phyloP scores from a whole-genome alignment of 2,888 invertebrate genomes.

The Xanthia icteritia region DNA sequence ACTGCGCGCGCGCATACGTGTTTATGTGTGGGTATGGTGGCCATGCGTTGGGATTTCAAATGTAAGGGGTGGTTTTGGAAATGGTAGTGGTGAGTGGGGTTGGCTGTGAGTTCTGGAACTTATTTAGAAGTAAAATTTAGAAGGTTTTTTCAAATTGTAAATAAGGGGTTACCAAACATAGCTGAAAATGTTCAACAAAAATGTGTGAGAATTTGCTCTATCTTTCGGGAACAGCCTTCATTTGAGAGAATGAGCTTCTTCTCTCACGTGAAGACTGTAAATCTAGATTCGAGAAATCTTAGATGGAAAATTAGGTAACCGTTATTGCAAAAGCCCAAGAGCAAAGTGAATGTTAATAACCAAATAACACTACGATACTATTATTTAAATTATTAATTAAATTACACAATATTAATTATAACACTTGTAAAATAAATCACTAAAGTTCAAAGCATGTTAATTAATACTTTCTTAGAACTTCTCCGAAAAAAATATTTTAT shows the following conservation, averaged over 20 bases:
- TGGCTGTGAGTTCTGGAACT: too few relatives aligned
- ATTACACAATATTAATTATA: not conserved
- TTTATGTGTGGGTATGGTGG: conserved; percentile 55
- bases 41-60: conserved; percentile 25
- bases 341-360: not conserved
- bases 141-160: too few relatives aligned
- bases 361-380: not conserved
- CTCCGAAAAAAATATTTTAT: not conserved
- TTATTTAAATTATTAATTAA: not conserved
- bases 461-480: not conserved
- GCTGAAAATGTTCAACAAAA: too few relatives aligned
- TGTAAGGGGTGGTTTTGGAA: not conserved
- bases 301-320: not conserved
- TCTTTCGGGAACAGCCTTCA: too few relatives aligned
- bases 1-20: conserved; percentile 63
- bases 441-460: not conserved
- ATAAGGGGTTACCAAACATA: too few relatives aligned
- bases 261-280: too few relatives aligned
- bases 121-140: too few relatives aligned
- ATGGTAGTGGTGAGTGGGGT: too few relatives aligned
- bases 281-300: too few relatives aligned
- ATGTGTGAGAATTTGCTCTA: too few relatives aligned
- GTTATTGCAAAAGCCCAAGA: not conserved
- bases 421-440: not conserved
- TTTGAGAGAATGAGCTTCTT: too few relatives aligned